These are phyloP conservation scores for Drosophila glabriapex DNA, from an alignment of 2,888 invertebrate species.

Conservation along the genomic window DNA sequence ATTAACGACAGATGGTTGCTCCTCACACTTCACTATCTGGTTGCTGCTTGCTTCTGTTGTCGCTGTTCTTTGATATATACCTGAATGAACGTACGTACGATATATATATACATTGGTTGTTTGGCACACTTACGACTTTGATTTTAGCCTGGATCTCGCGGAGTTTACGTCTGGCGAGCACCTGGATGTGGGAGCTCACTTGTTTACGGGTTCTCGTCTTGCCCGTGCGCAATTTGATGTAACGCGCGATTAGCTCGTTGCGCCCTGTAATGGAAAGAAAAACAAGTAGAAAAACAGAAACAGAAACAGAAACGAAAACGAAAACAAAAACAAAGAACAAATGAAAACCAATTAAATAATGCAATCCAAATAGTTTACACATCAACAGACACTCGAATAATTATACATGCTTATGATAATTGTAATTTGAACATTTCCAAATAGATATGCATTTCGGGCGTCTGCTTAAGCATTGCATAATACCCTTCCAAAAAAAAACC, in stretches of 20 bases:
- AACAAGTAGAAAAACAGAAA: slow-evolving; percentile 4
- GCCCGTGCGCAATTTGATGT: slow-evolving; percentile 99
- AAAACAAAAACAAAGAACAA: slow-evolving; percentile 13
- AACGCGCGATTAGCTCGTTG: slow-evolving; percentile 99
- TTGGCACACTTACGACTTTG: slow-evolving; percentile 93
- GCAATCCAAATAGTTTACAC: slow-evolving; percentile 18
- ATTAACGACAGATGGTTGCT: slow-evolving; percentile 27
- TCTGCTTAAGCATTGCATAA: neutral
- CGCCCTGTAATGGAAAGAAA: slow-evolving; percentile 91
- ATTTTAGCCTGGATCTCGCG: slow-evolving; percentile 99
- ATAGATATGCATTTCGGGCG: neutral
- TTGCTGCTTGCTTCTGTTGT: neutral
- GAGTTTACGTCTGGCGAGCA: slow-evolving; percentile 98
- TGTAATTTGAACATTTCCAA: neutral
- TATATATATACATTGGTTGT: neutral
- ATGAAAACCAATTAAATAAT: slow-evolving; percentile 14
- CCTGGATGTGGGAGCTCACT: slow-evolving; percentile 99
- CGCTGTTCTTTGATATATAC: slow-evolving; percentile 5
- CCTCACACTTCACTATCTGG: neutral
- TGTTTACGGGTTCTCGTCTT: slow-evolving; percentile 99
- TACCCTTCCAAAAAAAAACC: neutral
- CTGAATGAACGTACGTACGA: neutral
- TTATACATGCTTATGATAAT: neutral
- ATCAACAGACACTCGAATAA: slow-evolving; percentile 7
- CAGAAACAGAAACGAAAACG: neutral